These are phyloP conservation scores for Drosophila borealis DNA, from an alignment of 2,888 invertebrate species.

Conservation along the genomic window DNA sequence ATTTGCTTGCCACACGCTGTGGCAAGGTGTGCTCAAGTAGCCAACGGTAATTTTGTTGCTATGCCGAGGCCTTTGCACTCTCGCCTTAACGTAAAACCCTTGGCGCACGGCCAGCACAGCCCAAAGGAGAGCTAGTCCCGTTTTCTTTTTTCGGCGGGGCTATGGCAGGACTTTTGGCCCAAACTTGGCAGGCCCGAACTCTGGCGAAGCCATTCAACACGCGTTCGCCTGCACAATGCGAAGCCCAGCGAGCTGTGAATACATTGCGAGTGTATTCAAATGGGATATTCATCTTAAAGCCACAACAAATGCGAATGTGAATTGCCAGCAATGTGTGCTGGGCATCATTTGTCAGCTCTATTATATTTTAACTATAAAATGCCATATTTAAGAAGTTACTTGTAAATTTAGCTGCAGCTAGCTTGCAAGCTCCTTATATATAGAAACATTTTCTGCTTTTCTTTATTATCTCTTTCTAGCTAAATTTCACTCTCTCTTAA, in stretches of 20 bases:
- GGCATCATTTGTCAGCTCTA: too few species aligned
- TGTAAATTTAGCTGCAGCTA: too few species aligned
- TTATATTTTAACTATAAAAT: too few species aligned
- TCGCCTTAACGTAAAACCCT: slow-evolving; percentile 27
- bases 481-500: too few species aligned
- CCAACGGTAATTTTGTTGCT: slow-evolving; percentile 53
- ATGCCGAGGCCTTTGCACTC: slow-evolving; percentile 61
- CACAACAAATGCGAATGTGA: neutral
- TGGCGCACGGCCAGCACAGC: slow-evolving; percentile 42
- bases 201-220: slow-evolving; percentile 35
- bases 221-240: slow-evolving; percentile 34
- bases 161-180: slow-evolving; percentile 41
- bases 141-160: slow-evolving; percentile 7
- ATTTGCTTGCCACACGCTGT: slow-evolving; percentile 42
- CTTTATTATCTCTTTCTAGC: too few species aligned
- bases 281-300: slow-evolving; percentile 2
- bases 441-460: too few species aligned
- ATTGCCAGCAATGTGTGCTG: neutral
- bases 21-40: slow-evolving; percentile 58
- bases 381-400: too few species aligned
- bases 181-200: slow-evolving; percentile 22
- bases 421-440: too few species aligned
- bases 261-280: slow-evolving; percentile 28
- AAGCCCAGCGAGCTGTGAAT: slow-evolving; percentile 40
- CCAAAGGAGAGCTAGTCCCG: slow-evolving; percentile 2